Percentiles rank a stretch among this genome's conserved stretches.
Conservation (phyloP, 2,888 invertebrate genomes). For the Proisotoma minuta region DNA sequence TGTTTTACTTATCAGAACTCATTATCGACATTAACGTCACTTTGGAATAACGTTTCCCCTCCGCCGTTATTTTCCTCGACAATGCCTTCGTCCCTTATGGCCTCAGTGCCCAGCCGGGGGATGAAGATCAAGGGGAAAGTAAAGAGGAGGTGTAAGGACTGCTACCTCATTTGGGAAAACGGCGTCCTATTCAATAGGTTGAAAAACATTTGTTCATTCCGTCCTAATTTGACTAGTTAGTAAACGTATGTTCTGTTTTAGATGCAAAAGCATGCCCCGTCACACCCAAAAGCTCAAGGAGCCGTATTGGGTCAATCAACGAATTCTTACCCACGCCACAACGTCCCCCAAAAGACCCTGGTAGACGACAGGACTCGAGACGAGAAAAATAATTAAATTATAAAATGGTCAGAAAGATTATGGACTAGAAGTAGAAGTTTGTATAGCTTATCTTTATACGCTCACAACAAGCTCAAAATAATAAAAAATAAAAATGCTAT, state of each 20-base stretch:
- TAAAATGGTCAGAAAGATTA: background rate
- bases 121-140: conserved; percentile 69
- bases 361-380: conserved; percentile 39
- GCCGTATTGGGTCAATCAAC: conserved; percentile 64
- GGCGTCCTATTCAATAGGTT: conserved; percentile 63
- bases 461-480: too few species aligned
- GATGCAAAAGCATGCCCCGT: conserved; percentile 67
- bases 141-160: conserved; percentile 70
- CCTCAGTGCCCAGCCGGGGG: conserved; percentile 54
- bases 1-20: too few species aligned
- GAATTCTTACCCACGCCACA: conserved; percentile 70
- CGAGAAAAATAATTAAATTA: background rate
- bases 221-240: background rate
- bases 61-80: too few species aligned
- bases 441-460: background rate
- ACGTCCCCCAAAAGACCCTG: conserved; percentile 59
- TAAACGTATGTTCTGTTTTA: background rate
- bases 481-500: too few species aligned
- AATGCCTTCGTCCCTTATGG: too few species aligned
- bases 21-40: background rate
- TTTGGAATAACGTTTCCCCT: too few species aligned
- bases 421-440: background rate
- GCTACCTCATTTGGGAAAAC: conserved; percentile 66
- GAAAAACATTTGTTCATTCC: background rate
- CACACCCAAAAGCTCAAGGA: conserved; percentile 77